Conservation (phyloP, 2,113 vertebrate genomes). For the Rhinichthys klamathensis region DNA sequence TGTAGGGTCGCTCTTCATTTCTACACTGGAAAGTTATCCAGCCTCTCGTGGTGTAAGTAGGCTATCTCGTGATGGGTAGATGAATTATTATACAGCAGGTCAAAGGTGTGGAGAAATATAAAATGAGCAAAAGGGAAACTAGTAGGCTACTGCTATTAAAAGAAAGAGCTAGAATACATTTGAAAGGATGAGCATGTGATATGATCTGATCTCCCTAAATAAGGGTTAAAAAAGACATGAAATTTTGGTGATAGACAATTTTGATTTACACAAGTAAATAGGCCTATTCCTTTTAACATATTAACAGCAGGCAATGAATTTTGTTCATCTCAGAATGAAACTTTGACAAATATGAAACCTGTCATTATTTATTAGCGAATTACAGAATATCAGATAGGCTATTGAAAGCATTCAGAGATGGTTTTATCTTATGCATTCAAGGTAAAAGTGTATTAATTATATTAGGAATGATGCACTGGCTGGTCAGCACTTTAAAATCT, state of each 20-base stretch:
- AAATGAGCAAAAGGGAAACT: neutral
- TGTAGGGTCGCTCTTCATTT: too few relatives aligned
- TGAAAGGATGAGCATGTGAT: too few relatives aligned
- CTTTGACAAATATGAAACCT: neutral
- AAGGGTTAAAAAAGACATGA: too few relatives aligned
- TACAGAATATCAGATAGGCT: neutral
- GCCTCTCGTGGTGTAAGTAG: neutral
- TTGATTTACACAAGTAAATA: too few relatives aligned
- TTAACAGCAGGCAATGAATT: too few relatives aligned
- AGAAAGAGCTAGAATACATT: neutral
- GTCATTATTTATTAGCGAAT: neutral
- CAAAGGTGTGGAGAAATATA: constrained; percentile 25
- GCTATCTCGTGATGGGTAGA: constrained; percentile 41
- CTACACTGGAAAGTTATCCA: neutral
- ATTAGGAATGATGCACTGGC: too few relatives aligned
- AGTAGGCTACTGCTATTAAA: neutral
- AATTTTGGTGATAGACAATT: too few relatives aligned
- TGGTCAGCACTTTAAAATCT: too few relatives aligned
- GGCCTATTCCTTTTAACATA: too few relatives aligned
- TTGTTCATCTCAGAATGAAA: neutral
- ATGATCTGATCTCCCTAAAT: too few relatives aligned
- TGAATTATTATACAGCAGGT: constrained; percentile 39
- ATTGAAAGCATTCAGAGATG: neutral
- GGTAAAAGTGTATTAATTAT: neutral
- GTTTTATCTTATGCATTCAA: neutral